Evolutionary conservation across 2,113 vertebrate species (phyloP), one percentile per base, ranked within the genome.

Genomic region (Poeciliopsis prolifica): DNA sequence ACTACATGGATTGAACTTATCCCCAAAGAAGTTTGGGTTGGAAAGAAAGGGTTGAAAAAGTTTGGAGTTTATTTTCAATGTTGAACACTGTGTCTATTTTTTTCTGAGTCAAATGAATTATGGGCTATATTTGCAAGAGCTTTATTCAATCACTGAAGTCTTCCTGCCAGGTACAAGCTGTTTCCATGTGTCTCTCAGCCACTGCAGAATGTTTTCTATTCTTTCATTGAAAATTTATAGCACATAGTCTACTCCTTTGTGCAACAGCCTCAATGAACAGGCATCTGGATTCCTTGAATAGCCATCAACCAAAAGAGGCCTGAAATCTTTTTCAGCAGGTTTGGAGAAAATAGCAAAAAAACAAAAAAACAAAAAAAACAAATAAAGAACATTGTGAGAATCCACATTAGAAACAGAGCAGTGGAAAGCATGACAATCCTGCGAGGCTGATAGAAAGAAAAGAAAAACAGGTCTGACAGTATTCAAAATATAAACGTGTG

Each of bases 271-370:
- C 63, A 42, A 26, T 76, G 79, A 63, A 77, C 68, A 79, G 28
- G 7, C 26, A 37, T 65, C 72, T 76, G 65, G 65, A 66, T 67
- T 71, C 79, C 61, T 70, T 71, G 65, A 88, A 84, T 82, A 84
- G 65, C 63, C 79, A 62, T 71, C 78, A 61, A 73, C 67, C 51
- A 86, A 77, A 11, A 77, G 61, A 74, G 22, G 29, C 58, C 44
- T 37, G 67, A 15, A 61, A 68, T 74, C 14, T 70, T 76, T 77
- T n/a, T 73, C 48, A 54, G 74, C 42, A 29, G 51, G 31, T 72
- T 28, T 7, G 42, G 60, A 54, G 28, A 69, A 42, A 42, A 42
- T 4, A 72, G 61, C 61, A 77, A 68, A 65, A 24, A 58, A 37
- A 37, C n/a, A 37, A 37, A 37, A 37, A 10, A 37, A 37, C 30